Evolutionary conservation across 1,140 invertebrate species (phyloP).

Genomic region (Mycetomoellerius zeteki): DNA sequence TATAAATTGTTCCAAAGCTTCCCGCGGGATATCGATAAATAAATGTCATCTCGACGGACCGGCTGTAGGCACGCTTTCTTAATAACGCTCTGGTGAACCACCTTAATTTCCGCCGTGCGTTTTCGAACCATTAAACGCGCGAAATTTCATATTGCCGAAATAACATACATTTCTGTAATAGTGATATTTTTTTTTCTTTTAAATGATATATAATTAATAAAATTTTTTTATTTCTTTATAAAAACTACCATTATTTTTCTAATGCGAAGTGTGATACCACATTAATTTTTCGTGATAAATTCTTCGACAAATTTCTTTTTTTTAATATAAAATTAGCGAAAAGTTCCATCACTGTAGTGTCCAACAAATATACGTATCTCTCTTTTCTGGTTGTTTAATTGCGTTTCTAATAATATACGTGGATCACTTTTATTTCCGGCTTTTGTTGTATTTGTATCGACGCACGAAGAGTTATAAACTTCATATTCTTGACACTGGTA

Average conservation of each 20-base stretch:
- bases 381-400: not conserved
- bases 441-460: not conserved
- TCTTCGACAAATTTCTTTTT: not conserved
- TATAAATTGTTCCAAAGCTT: conserved; percentile 33
- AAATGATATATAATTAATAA: not conserved
- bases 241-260: not conserved
- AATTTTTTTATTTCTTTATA: not conserved
- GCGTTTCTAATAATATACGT: not conserved
- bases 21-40: conserved; percentile 40
- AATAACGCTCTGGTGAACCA: conserved; percentile 11
- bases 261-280: not conserved
- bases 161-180: not conserved
- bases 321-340: not conserved
- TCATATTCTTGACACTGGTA: not conserved
- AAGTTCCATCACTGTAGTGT: not conserved
- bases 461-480: not conserved
- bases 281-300: not conserved
- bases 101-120: conserved; percentile 17
- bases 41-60: not conserved
- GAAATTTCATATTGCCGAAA: conserved; percentile 10
- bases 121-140: not conserved
- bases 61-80: not conserved
- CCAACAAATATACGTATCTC: not conserved
- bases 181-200: too few relatives aligned
- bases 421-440: not conserved